Conservation (phyloP, 2,888 invertebrate genomes). For the Dryadula phaetusa region DNA sequence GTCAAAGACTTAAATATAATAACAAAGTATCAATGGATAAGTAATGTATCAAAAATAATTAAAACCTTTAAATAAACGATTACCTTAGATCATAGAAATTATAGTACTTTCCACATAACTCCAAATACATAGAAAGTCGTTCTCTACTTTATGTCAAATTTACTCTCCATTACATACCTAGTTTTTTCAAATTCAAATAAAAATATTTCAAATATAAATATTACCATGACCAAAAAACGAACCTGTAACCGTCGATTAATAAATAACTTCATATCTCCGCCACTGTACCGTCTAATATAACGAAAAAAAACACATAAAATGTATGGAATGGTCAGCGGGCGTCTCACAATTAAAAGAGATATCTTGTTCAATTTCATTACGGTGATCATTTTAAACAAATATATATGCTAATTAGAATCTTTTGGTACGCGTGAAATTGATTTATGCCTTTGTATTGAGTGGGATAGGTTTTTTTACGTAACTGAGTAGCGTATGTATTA, state of each 20-base stretch:
- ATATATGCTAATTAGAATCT: slow-evolving; percentile 29
- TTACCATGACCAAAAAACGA: not conserved
- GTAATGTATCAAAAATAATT: too few species aligned
- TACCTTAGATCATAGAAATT: not conserved
- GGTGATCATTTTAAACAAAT: slow-evolving; percentile 29
- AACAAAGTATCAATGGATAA: not conserved
- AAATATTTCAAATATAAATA: not conserved
- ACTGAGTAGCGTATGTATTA: not conserved
- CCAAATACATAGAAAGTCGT: too few species aligned
- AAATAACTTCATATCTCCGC: too few species aligned
- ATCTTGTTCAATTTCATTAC: slow-evolving; percentile 7
- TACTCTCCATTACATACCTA: too few species aligned
- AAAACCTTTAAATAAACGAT: not conserved
- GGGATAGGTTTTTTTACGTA: slow-evolving; percentile 8
- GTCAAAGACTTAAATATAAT: too few species aligned
- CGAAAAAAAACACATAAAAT: not conserved
- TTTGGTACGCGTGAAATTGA: slow-evolving; percentile 32
- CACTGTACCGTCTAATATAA: not conserved
- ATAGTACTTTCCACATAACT: not conserved
- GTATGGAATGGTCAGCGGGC: slow-evolving; percentile 5
- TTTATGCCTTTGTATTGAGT: slow-evolving; percentile 25
- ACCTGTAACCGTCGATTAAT: not conserved
- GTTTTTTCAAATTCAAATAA: not conserved
- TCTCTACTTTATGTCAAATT: too few species aligned
- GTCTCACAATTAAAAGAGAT: not conserved